Evolutionary conservation across 2,113 vertebrate genomes (phyloP).

Genomic region (Dasyurus viverrinus): DNA sequence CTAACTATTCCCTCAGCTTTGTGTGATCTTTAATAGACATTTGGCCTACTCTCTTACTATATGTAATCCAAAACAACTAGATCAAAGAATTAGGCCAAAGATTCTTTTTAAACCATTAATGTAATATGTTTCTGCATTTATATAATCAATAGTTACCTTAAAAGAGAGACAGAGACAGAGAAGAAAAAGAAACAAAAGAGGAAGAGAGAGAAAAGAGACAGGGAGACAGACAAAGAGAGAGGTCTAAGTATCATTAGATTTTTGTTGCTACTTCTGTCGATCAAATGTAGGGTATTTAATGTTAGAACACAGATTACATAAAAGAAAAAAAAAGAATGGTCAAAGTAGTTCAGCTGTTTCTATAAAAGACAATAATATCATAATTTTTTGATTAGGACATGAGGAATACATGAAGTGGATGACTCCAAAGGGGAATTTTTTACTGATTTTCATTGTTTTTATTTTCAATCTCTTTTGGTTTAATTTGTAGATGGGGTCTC

Average conservation of each 20-base stretch:
- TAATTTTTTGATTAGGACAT: neutral
- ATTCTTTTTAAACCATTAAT: neutral
- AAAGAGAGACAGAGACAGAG: no score
- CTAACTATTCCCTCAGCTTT: neutral
- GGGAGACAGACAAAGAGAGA: neutral
- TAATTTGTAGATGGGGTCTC: neutral
- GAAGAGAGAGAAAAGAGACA: no score
- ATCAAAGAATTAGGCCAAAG: neutral
- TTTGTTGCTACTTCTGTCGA: neutral
- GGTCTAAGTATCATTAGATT: neutral
- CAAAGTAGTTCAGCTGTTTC: neutral
- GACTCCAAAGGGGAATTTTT: slow-evolving; percentile 2
- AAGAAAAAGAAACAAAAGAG: no score
- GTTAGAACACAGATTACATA: neutral
- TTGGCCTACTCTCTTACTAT: neutral
- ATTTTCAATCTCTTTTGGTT: neutral
- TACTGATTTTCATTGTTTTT: neutral
- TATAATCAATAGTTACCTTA: neutral
- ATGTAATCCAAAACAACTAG: neutral
- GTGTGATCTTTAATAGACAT: neutral
- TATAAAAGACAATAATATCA: neutral
- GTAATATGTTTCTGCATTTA: neutral
- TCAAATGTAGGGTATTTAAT: neutral
- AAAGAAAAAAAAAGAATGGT: slow-evolving; percentile 20
- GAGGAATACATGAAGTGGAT: neutral